Evolutionary conservation across 2,797 vertebrate genomes (phyloP).

Genomic region (Kryptopterus vitreolus): DNA sequence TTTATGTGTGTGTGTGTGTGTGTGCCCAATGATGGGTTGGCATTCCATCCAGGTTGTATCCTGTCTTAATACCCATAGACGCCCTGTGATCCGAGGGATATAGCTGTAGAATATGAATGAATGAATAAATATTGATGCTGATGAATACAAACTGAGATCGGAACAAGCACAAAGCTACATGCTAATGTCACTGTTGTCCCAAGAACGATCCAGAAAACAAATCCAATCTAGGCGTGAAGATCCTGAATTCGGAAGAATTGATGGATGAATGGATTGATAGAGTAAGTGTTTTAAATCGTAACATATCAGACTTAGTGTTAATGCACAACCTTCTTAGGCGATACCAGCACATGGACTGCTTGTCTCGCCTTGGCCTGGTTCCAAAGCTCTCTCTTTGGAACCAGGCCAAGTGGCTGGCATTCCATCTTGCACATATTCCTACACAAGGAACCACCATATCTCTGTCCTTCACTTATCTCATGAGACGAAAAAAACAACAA

Average conservation of each 20-base stretch:
- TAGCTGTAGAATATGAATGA: too few relatives aligned
- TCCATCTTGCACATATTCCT: conserved; percentile 15
- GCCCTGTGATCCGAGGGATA: too few relatives aligned
- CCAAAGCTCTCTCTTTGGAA: conserved; percentile 39
- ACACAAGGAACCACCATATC: conserved; percentile 25
- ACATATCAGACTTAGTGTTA: not conserved
- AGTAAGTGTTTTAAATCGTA: not conserved
- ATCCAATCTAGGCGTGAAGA: not conserved
- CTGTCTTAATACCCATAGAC: too few relatives aligned
- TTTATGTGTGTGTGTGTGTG: too few relatives aligned
- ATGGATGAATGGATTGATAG: not conserved
- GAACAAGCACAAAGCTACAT: not conserved
- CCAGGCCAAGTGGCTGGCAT: conserved; percentile 47
- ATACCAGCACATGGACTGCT: conserved; percentile 38
- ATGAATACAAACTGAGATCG: too few relatives aligned
- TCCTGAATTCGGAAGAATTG: too few relatives aligned
- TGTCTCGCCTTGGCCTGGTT: too few relatives aligned
- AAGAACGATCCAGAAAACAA: not conserved
- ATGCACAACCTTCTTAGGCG: conserved; percentile 18
- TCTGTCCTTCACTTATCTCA: conserved; percentile 41
- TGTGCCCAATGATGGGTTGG: too few relatives aligned
- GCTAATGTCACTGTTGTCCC: not conserved
- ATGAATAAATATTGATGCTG: not conserved
- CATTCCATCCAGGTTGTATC: too few relatives aligned
- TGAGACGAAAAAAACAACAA: conserved; percentile 24